Evolutionary conservation across 2,797 vertebrate genomes (phyloP), one percentile per base, ranked within the genome.

Genomic region (Typhlichthys eigenmanni): DNA sequence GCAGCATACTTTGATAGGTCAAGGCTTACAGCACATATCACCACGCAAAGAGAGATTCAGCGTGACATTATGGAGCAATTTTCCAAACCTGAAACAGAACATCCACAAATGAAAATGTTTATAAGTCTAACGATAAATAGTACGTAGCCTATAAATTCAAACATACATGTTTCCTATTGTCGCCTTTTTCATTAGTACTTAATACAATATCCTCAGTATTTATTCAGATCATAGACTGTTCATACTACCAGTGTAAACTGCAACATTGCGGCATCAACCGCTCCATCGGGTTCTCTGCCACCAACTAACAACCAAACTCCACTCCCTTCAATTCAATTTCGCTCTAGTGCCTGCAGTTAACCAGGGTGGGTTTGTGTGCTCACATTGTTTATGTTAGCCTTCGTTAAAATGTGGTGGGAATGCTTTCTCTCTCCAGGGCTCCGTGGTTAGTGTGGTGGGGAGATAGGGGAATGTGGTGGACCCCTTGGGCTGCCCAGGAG

Each of bases 321-420:
- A 29, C 75, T 78, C 66, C 19, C 71, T 49, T 48, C 46, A 58
- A 9, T 55, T 38, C 47, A 47, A 52, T 47, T 13, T 47, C 24
- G 11, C 62, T 48, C 58, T 74, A 78, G 69, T 65, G 85, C 78
- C 81, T 78, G 64, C 76, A 86, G 81, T 87, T 82, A 90, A 83
- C 82, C 81, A 84, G 83, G 72, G 78, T 82, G 78, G 84, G 81
- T 88, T 76, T 86, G 76, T 90, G 85, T 81, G 84, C 72, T 84
- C 61, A 70, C 80, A 74, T 87, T 88, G 88, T 89, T 89, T 89
- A 89, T 88, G 88, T 87, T 88, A 88, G 50, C 80, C 76, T 75
- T 78, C 77, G 86, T 90, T 90, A 90, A 90, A 86, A 82, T 88
- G 89, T 74, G 88, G 89, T 84, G 76, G 72, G 80, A 79, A 83